phyloP scores from a whole-genome alignment of 2,888 invertebrate genomes.

The Autographa pulchrina region DNA sequence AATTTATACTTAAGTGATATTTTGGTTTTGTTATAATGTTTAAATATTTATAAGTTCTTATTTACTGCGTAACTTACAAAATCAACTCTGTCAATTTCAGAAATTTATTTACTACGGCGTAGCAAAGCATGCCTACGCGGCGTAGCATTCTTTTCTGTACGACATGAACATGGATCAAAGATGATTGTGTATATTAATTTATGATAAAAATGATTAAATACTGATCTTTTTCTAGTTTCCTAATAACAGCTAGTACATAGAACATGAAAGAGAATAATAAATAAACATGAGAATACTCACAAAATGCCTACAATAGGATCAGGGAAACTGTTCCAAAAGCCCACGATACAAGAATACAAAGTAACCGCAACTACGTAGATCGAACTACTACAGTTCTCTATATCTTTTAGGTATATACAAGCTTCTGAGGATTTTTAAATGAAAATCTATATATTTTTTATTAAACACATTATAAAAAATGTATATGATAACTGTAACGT shows the following conservation, averaged over 20 bases:
- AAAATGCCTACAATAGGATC: constrained; percentile 41
- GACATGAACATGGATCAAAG: too few relatives aligned
- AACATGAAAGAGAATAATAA: neutral
- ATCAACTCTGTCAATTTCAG: too few relatives aligned
- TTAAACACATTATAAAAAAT: too few relatives aligned
- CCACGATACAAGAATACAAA: constrained; percentile 36
- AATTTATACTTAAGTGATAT: too few relatives aligned
- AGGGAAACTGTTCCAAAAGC: constrained; percentile 36
- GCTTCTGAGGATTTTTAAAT: too few relatives aligned
- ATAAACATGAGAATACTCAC: constrained; percentile 30
- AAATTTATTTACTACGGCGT: neutral
- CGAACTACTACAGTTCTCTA: constrained; percentile 37
- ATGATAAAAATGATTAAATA: neutral
- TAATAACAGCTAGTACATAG: neutral
- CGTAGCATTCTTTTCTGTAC: neutral
- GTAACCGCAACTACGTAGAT: constrained; percentile 43
- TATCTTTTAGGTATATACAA: too few relatives aligned
- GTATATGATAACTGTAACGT: too few relatives aligned
- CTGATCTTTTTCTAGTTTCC: neutral
- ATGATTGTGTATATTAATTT: too few relatives aligned
- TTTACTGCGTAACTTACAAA: too few relatives aligned
- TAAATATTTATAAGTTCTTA: too few relatives aligned
- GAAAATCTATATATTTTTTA: too few relatives aligned
- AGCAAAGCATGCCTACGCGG: neutral
- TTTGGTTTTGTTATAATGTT: too few relatives aligned